A percentile compares a stretch with the other conserved stretches of the same genome.
These are phyloP conservation scores for Hexactinellida sp. DNA, from an alignment of 37 sponge, comb jelly and placozoan genomes.

Conservation along the genomic window DNA sequence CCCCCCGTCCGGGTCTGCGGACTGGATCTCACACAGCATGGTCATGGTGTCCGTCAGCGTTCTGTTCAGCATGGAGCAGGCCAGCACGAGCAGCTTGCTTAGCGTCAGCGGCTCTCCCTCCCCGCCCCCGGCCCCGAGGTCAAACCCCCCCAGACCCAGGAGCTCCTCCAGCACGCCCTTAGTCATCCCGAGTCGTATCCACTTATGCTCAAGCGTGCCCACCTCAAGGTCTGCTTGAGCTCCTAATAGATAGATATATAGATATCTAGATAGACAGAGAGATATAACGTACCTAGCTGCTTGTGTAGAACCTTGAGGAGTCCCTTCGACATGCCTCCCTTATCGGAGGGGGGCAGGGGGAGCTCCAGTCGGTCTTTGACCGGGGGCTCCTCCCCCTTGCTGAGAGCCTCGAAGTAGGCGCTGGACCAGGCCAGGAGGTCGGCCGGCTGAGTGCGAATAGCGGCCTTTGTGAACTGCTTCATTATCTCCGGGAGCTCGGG, in stretches of 20 bases:
- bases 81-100: neutral
- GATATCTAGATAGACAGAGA: neutral
- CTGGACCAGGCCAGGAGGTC: slow-evolving; percentile 82
- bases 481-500: slow-evolving; percentile 76
- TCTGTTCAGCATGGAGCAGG: neutral
- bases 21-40: slow-evolving; percentile 66
- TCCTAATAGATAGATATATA: neutral
- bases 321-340: slow-evolving; percentile 60
- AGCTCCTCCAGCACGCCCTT: slow-evolving; percentile 35
- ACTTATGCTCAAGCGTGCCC: slow-evolving; percentile 26
- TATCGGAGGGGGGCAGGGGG: slow-evolving; percentile 17
- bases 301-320: slow-evolving; percentile 63
- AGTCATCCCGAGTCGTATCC: slow-evolving; percentile 37
- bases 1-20: slow-evolving; percentile 64
- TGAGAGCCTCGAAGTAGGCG: slow-evolving; percentile 82
- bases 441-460: slow-evolving; percentile 86
- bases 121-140: neutral
- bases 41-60: slow-evolving; percentile 57
- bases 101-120: neutral
- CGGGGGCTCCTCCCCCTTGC: slow-evolving; percentile 54
- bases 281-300: slow-evolving; percentile 43
- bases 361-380: slow-evolving; percentile 70
- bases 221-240: neutral
- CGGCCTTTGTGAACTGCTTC: slow-evolving; percentile 96
- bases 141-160: slow-evolving; percentile 28